A percentile compares a stretch with the other conserved stretches of the same genome.
phyloP scores from a whole-genome alignment of 2,113 vertebrate genomes.

The Istiophorus platypterus region DNA sequence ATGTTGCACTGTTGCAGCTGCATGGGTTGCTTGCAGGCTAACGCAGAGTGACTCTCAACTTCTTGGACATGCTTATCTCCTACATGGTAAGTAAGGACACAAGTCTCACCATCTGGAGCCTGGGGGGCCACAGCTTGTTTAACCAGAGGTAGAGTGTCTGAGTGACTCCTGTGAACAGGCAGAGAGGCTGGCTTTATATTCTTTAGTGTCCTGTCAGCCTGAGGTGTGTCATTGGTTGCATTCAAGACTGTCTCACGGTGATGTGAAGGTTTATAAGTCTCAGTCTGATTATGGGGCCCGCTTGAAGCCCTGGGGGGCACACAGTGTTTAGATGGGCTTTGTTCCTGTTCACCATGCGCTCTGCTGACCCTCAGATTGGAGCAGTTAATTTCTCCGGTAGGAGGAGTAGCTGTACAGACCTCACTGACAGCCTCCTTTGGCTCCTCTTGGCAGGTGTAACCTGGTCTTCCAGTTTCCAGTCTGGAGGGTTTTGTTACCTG shows the following conservation, averaged over 20 bases:
- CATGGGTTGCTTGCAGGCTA: slow-evolving; percentile 77
- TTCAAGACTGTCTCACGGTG: neutral
- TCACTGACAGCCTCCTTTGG: slow-evolving; percentile 74
- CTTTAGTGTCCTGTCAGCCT: neutral
- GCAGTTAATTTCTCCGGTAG: neutral
- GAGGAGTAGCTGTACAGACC: slow-evolving; percentile 55
- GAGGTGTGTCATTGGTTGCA: neutral
- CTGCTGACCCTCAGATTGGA: neutral
- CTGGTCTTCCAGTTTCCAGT: neutral
- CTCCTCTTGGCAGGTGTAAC: slow-evolving; percentile 60
- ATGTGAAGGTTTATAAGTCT: slow-evolving; percentile 3
- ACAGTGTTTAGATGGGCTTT: slow-evolving; percentile 1
- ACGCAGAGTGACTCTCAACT: slow-evolving; percentile 20
- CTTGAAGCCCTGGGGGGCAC: neutral
- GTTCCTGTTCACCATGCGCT: neutral
- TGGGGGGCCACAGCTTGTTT: slow-evolving; percentile 10
- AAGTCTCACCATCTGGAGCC: slow-evolving; percentile 20
- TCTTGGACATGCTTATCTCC: slow-evolving; percentile 31
- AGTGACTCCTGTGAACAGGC: slow-evolving; percentile 66
- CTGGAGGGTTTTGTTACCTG: slow-evolving; percentile 59
- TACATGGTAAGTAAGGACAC: neutral
- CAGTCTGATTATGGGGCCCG: slow-evolving; percentile 9
- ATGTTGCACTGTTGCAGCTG: slow-evolving; percentile 72
- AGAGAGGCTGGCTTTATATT: slow-evolving; percentile 11
- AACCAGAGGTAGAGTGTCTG: slow-evolving; percentile 50